These are phyloP conservation scores for Apantesis nais DNA, from an alignment of 2,888 invertebrate genomes.

Conservation along the genomic window DNA sequence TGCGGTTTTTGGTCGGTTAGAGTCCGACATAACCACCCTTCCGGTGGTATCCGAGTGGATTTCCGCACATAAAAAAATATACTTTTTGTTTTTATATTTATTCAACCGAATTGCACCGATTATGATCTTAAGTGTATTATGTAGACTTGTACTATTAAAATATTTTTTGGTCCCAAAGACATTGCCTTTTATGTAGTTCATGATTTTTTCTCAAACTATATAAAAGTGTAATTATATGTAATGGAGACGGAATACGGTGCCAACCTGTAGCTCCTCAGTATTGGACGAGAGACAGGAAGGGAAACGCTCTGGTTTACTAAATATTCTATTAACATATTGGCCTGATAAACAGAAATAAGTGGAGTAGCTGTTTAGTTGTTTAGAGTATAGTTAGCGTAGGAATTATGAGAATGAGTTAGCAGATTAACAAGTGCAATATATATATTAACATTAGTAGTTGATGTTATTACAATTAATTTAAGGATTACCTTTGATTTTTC, in stretches of 20 bases:
- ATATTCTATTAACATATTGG: slow-evolving; percentile 60
- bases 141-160: neutral
- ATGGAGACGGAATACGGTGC: slow-evolving; percentile 43
- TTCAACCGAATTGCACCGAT: neutral
- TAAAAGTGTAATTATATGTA: slow-evolving; percentile 10
- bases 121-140: neutral
- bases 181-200: neutral
- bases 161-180: neutral
- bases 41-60: too few relatives aligned
- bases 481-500: neutral
- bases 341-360: slow-evolving; percentile 50
- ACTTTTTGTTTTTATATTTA: too few relatives aligned
- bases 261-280: slow-evolving; percentile 52
- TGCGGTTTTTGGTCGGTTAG: too few relatives aligned
- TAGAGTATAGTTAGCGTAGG: slow-evolving; percentile 14
- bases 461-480: neutral
- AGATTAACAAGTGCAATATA: neutral
- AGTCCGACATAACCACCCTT: too few relatives aligned
- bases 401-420: neutral
- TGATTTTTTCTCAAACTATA: neutral
- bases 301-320: slow-evolving; percentile 58
- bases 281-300: slow-evolving; percentile 47
- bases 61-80: too few relatives aligned
- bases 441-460: neutral
- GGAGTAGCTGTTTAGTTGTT: slow-evolving; percentile 34